Base-by-base conservation (phyloP, 2,113 vertebrate species). In the Peromyscus polionotus region DNA sequence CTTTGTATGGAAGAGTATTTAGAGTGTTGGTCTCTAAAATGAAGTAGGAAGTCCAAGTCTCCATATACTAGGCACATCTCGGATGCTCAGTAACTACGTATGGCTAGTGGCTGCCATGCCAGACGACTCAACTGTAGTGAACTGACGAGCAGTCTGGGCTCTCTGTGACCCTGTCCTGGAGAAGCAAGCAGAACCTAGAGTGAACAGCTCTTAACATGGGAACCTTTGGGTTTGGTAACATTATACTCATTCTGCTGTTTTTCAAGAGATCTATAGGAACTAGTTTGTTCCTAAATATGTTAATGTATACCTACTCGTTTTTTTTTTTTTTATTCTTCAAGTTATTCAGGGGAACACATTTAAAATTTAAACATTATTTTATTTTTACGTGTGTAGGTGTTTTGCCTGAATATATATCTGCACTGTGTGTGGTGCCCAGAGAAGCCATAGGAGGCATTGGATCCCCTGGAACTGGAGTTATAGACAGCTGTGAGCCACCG, bases 281-380 rank as follows among this genome's bases (percentile, higher is more conserved):
- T 88, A 83, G 59, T 63, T 94, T 91, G 59, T 92, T 73, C 42
- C 80, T 88, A 77, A 83, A 45, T 93, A 88, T 75, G 83, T 76
- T 76, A 76, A 54, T 16, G 19, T 11, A 26, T 67, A 85, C 10
- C n/a, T 13, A 17, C 45, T 31, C 13, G 20, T 77, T 77, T 48
- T 77, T 51, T n/a, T n/a, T n/a, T n/a, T n/a, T n/a, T n/a, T n/a
- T n/a, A n/a, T 77, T 59, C 14, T 59, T 19, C 33, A 51, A 51
- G 76, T 77, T 77, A 31, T 51, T 77, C 45, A 8, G 45, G 26
- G 28, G 33, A n/a, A 81, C 36, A 81, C 59, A 59, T 59, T 81
- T 59, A 81, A 81, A 59, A n/a, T 81, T 81, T 81, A 59, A 57
- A 80, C 36, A 36, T 81, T 20, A 80, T 24, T 81, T 81, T 80